Conservation (phyloP, 1,140 invertebrate species). For the Zaprionus taronus region DNA sequence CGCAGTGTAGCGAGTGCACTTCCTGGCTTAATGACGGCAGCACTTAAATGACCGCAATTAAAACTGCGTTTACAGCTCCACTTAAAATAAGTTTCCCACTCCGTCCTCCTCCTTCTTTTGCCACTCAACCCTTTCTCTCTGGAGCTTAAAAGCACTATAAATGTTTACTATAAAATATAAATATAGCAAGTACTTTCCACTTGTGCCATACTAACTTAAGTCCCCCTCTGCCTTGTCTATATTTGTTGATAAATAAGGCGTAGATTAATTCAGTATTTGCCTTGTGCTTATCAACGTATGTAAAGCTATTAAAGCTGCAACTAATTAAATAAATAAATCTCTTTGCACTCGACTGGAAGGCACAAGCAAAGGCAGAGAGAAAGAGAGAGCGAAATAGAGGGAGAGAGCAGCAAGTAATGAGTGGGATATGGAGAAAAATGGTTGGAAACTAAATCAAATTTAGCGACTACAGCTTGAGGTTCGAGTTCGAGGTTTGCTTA, state of each 20-base stretch:
- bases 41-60: conserved; percentile 4
- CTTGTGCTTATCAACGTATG: conserved; percentile 3
- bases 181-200: background rate
- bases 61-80: conserved; percentile 5
- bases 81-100: background rate
- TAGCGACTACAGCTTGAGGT: conserved; percentile 19
- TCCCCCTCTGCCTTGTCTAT: background rate
- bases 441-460: conserved; percentile 24
- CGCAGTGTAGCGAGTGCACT: background rate
- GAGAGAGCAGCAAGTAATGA: background rate
- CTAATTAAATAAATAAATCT: conserved; percentile 30
- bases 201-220: background rate
- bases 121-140: background rate
- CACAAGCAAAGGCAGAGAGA: too few species aligned
- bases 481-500: conserved; percentile 25
- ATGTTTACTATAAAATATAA: conserved; percentile 1
- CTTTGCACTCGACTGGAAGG: background rate
- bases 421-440: background rate
- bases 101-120: too few species aligned
- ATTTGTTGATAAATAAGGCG: conserved; percentile 16
- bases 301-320: conserved; percentile 8
- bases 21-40: background rate
- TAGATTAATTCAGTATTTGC: conserved; percentile 17
- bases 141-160: background rate
- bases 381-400: background rate